Base-by-base conservation (phyloP, 2,888 invertebrate genomes). In the Cantharis rustica region DNA sequence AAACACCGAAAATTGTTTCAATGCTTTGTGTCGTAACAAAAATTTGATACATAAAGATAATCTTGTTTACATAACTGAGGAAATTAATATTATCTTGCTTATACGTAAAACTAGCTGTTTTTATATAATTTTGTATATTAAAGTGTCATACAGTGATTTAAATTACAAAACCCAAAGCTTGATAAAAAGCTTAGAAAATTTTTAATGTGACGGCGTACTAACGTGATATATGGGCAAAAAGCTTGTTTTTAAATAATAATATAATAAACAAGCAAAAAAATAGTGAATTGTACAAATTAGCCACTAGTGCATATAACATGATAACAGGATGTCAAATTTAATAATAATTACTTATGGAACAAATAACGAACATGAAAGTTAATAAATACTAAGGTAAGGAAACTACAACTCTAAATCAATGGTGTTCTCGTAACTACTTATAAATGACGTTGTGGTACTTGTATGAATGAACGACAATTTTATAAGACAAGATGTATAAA, bases 11-110 rank as follows among this genome's bases (percentile, higher is more conserved):
- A 47, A n/a, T 47, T n/a, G 2, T 47, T 47, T 47, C 47, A 47
- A 47, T 47, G 47, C 47, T 47, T 47, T 47, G 13, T 47, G 47
- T 47, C n/a, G 47, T 47, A 47, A 47, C 47, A n/a, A 47, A 47
- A 47, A 47, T 47, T 47, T 47, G 47, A 47, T 47, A 47, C 47
- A 47, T 31, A 61, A 61, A 17, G 26, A 17, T 69, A 61, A 69
- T 68, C 31, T 23, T 69, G 20, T 69, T 61, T 69, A 15, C 69
- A 20, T 16, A 69, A 68, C 15, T 2, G 69, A n/a, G 16, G 16
- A 61, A 15, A 61, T 69, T 69, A 20, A 17, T 61, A 61, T 69
- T 69, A 69, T 69, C 69, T 69, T 23, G 16, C 61, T 69, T 61
- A 69, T 69, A 23, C 17, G 61, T 20, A 69, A 69, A 69, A 69